Percentiles rank a stretch among this genome's conserved stretches.
These are phyloP conservation scores for Chamaea fasciata DNA, from an alignment of 2,113 vertebrate species.

Conservation along the genomic window DNA sequence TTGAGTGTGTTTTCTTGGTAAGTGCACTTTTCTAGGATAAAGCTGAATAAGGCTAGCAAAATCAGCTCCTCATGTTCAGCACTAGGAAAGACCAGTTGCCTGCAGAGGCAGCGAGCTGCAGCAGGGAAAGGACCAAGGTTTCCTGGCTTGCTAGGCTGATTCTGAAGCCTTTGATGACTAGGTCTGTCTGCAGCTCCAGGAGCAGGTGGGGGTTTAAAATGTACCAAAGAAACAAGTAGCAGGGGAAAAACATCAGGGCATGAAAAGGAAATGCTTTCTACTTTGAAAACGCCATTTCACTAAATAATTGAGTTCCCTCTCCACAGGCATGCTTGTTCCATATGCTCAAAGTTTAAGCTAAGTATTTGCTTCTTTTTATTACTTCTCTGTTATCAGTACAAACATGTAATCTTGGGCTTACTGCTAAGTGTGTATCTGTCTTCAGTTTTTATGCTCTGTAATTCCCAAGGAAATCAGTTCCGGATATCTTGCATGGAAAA, in stretches of 20 bases:
- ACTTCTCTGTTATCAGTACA: constrained; percentile 4
- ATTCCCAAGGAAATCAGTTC: constrained; percentile 12
- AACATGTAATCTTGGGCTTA: neutral
- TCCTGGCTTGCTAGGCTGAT: neutral
- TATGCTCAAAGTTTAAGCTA: constrained; percentile 33
- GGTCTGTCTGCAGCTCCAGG: neutral
- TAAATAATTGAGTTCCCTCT: constrained; percentile 35
- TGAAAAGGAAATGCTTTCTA: neutral
- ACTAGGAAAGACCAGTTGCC: neutral
- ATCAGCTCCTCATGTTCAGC: neutral
- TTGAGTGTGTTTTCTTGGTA: neutral
- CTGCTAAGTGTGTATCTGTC: neutral
- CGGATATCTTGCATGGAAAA: neutral
- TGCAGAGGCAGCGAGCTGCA: neutral
- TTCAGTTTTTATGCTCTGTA: constrained; percentile 25
- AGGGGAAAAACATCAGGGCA: neutral
- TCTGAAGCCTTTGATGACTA: neutral
- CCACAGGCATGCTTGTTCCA: neutral
- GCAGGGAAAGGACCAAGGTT: neutral
- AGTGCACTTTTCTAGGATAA: neutral
- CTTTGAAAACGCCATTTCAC: constrained; percentile 15
- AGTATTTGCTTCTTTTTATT: constrained; percentile 26
- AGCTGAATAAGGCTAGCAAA: neutral
- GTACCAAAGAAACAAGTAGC: neutral
- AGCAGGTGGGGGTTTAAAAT: neutral